phyloP scores from a whole-genome alignment of 2,113 vertebrate species.

The Tor tambroides region DNA sequence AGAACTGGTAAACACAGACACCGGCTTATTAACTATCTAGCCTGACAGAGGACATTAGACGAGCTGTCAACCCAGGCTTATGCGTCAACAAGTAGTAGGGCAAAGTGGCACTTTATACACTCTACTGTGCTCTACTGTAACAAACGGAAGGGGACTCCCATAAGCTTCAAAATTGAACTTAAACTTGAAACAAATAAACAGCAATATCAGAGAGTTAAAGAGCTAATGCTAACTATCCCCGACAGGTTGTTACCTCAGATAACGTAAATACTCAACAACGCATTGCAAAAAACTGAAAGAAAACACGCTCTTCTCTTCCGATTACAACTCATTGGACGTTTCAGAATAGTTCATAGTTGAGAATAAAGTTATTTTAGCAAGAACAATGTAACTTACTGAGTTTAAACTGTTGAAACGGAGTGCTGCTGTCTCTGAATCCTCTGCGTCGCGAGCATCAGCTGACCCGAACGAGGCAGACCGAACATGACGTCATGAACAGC shows the following conservation, averaged over 20 bases:
- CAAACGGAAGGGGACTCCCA: neutral
- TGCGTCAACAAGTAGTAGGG: neutral
- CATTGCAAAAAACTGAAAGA: neutral
- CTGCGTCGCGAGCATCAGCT: conserved; percentile 45
- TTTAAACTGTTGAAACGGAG: neutral
- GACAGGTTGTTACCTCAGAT: conserved; percentile 28
- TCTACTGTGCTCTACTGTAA: neutral
- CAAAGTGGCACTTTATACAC: neutral
- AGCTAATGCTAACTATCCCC: conserved; percentile 2
- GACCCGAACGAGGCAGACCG: conserved; percentile 24
- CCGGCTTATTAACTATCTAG: neutral
- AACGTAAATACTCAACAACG: neutral
- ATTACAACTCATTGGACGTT: neutral
- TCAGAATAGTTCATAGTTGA: no score
- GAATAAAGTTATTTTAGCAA: neutral
- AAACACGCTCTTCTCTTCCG: neutral
- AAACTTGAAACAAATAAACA: neutral
- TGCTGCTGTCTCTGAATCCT: neutral
- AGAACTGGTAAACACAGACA: neutral
- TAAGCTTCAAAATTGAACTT: neutral
- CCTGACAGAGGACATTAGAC: neutral
- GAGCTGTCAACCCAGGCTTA: neutral
- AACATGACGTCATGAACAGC: conserved; percentile 37
- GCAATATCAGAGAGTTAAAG: neutral
- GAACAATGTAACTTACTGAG: conserved; percentile 16